Evolutionary conservation across 2,888 invertebrate species (phyloP), one percentile per base, ranked within the genome.

Genomic region (Netelia melanura): DNA sequence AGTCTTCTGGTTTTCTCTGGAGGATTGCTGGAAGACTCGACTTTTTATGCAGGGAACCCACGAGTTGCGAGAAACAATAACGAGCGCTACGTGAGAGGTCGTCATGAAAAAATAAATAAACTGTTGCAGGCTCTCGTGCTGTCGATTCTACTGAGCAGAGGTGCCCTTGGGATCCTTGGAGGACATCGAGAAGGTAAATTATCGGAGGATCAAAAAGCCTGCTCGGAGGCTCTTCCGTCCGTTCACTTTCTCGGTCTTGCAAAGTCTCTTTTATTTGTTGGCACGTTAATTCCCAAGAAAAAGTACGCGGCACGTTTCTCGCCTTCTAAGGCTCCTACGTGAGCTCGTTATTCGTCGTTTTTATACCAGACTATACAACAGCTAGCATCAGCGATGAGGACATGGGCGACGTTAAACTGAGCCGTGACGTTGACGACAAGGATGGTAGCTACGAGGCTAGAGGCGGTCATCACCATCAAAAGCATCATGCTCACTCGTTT

Each of bases 141-240:
- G 77, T 81, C 67, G 71, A 62, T 77, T 61, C 72, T 84, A 25
- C 61, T 76, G 65, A 76, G 75, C 54, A 11, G 23, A 11, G 70
- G 72, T 61, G 84, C 72, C 67, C 62, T 81, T 72, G 84, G 76
- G 67, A 72, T 77, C 56, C 77, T 62, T 9, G 23, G 8, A 38
- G 72, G 67, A 72, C 71, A 81, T 68, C 81, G 80, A 56, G 81
- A 84, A 84, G 84, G 84, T 84, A 81, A 81, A 77, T 68, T 81
- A 80, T 80, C 71, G 84, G 65, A 67, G 84, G 84, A 68, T 78
- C 81, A 72, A 68, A 56, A 70, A 52, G 54, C 30, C 61, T 54
- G 30, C 11, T 30, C 44, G 44, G 14, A n/a, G 71, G 14, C 17
- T 17, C 25, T 17, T 48, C 48, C 17, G 9, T 14, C 25, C 56